Evolutionary conservation across 2,113 vertebrate genomes (phyloP).

Genomic region (Picathartes gymnocephalus): DNA sequence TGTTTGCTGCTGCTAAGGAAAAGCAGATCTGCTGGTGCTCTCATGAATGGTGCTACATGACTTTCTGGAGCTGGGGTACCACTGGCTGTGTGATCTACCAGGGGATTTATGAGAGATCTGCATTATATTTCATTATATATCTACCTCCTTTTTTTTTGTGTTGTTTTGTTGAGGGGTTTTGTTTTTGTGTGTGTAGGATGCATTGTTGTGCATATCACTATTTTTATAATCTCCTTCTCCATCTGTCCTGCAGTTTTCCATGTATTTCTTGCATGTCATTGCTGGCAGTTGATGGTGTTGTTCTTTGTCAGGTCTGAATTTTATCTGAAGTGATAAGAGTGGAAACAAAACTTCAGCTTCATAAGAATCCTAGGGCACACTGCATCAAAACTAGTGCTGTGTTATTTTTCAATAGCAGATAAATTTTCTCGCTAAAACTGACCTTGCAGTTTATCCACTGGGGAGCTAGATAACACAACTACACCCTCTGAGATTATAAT

Average conservation of each 20-base stretch:
- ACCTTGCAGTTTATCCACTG: neutral
- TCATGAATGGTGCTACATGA: fast-evolving
- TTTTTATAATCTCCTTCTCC: neutral
- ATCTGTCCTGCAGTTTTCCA: neutral
- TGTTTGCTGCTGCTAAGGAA: neutral
- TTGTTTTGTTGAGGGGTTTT: neutral
- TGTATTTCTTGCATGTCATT: neutral
- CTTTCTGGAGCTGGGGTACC: neutral
- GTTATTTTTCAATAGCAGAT: neutral
- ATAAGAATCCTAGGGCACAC: neutral
- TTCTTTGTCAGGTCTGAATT: neutral
- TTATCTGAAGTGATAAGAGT: neutral
- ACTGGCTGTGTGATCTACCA: neutral
- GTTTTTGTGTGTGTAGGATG: neutral
- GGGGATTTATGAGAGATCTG: neutral
- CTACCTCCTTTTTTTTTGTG: neutral
- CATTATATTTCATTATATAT: neutral
- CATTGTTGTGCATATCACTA: neutral
- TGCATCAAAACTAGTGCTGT: neutral
- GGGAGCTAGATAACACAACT: neutral
- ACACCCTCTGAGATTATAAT: neutral
- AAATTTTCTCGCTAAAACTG: neutral
- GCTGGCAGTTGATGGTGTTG: neutral
- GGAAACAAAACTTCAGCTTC: neutral
- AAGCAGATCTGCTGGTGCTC: neutral